Conservation (phyloP, 2,113 vertebrate genomes). For the Microcebus murinus region DNA sequence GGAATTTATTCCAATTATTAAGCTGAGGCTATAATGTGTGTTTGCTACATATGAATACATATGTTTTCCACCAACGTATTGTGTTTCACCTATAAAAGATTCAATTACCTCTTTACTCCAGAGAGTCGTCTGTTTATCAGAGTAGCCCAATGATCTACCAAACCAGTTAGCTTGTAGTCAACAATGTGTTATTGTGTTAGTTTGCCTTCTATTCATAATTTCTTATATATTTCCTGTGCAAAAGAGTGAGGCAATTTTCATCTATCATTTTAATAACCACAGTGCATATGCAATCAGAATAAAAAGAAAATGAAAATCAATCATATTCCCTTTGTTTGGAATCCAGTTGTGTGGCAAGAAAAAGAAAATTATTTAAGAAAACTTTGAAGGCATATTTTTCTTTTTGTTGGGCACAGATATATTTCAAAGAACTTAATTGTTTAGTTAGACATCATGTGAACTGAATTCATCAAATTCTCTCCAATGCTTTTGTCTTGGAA, state of each 20-base stretch:
- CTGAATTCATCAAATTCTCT: neutral
- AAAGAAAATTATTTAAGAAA: neutral
- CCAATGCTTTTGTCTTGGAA: neutral
- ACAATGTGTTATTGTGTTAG: neutral
- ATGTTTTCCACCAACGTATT: neutral
- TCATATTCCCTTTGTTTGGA: neutral
- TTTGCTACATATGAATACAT: neutral
- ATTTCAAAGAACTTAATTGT: neutral
- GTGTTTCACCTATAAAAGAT: neutral
- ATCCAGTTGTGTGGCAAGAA: neutral
- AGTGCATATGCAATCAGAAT: neutral
- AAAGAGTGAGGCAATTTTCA: constrained; percentile 20
- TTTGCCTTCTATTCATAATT: neutral
- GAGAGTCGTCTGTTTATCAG: neutral
- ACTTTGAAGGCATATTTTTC: neutral
- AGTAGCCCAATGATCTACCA: neutral
- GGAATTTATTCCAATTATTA: neutral
- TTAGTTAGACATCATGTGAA: neutral
- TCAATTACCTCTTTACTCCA: neutral
- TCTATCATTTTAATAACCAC: constrained; percentile 38
- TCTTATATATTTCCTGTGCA: neutral
- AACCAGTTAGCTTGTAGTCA: neutral
- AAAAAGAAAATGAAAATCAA: constrained; percentile 42
- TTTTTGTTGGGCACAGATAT: neutral
- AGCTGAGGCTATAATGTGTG: neutral